Evolutionary conservation across 2,888 invertebrate genomes (phyloP).

Genomic region (Pristionchus entomophagus): DNA sequence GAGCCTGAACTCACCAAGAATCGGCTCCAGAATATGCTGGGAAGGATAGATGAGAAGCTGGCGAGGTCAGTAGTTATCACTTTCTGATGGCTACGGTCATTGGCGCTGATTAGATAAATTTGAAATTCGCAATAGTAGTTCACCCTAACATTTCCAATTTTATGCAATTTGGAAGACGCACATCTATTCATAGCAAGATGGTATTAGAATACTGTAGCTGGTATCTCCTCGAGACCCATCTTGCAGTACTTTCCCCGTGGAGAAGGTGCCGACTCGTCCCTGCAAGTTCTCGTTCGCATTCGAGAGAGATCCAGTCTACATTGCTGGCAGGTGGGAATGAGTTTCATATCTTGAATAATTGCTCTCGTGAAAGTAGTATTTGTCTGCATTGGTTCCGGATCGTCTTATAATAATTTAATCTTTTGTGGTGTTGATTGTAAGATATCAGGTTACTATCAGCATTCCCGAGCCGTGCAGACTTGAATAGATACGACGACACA

Average conservation of each 20-base stretch:
- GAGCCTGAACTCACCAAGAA: slow-evolving; percentile 59
- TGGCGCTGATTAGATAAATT: no score
- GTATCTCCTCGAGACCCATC: no score
- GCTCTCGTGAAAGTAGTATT: neutral
- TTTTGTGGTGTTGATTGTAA: no score
- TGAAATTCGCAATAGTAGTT: no score
- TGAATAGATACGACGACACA: no score
- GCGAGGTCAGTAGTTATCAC: slow-evolving; percentile 49
- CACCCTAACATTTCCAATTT: no score
- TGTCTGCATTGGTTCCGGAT: neutral
- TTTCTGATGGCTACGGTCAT: neutral
- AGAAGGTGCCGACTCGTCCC: slow-evolving; percentile 57
- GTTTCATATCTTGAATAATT: neutral
- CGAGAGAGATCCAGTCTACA: slow-evolving; percentile 70
- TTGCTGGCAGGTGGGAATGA: slow-evolving; percentile 79
- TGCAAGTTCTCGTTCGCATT: slow-evolving; percentile 63
- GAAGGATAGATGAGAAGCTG: slow-evolving; percentile 50
- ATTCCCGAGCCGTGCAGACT: no score
- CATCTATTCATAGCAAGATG: no score
- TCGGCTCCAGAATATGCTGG: slow-evolving; percentile 55
- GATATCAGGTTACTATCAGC: no score
- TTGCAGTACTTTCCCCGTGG: slow-evolving; percentile 33
- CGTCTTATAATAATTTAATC: no score
- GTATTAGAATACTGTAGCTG: neutral
- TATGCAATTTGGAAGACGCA: no score